Evolutionary conservation across 2,797 vertebrate species (phyloP).

Genomic region (Chiropotes sagulatus): DNA sequence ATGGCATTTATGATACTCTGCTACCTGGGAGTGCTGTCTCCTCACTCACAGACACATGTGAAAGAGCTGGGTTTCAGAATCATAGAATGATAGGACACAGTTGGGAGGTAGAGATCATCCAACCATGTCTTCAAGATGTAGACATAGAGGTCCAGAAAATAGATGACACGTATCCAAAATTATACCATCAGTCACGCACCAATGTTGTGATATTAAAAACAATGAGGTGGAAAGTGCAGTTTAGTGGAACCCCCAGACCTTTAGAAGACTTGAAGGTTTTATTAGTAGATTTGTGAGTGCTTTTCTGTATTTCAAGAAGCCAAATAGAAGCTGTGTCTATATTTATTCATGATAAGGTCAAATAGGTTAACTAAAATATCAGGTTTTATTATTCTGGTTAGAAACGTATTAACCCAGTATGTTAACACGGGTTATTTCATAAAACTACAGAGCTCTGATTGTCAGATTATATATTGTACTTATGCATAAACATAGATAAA

Average conservation of each 20-base stretch:
- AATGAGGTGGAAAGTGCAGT: not conserved
- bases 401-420: not conserved
- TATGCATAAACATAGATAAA: too few relatives aligned
- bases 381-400: constrained; percentile 48
- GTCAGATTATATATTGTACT: not conserved
- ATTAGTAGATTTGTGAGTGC: not conserved
- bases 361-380: constrained; percentile 8
- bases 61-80: not conserved
- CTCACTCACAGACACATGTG: not conserved
- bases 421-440: not conserved
- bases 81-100: not conserved
- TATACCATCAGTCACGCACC: not conserved
- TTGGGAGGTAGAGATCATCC: not conserved
- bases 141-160: not conserved
- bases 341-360: not conserved
- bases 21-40: not conserved
- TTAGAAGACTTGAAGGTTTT: not conserved
- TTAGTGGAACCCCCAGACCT: not conserved
- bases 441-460: not conserved
- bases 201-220: not conserved
- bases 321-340: not conserved
- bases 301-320: not conserved
- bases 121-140: not conserved
- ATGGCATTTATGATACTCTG: not conserved
- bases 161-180: not conserved